Percentiles rank a stretch among this genome's conserved stretches.
These are phyloP conservation scores for Myanophis thanlyinensis DNA, from an alignment of 2,113 vertebrate species.

Conservation along the genomic window DNA sequence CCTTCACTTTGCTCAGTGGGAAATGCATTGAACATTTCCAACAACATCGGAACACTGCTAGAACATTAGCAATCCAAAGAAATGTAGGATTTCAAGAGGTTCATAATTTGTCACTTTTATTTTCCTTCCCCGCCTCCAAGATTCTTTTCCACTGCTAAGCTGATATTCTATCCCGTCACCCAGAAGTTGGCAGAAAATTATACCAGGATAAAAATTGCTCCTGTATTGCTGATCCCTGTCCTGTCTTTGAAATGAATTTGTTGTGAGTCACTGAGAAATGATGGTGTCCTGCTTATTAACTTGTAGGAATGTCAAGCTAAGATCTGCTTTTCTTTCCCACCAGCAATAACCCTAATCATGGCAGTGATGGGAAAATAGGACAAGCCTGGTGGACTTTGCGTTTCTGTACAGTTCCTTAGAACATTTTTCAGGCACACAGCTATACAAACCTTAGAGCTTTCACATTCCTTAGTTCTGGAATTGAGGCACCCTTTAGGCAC, in stretches of 20 bases:
- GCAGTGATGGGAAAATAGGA: neutral
- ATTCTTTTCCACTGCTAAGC: neutral
- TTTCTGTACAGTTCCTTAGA: neutral
- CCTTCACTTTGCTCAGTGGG: neutral
- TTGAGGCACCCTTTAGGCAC: neutral
- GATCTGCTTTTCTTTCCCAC: neutral
- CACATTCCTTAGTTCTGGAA: neutral
- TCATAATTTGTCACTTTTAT: neutral
- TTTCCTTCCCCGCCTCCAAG: neutral
- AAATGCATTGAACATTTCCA: too few relatives aligned
- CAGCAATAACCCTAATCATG: neutral
- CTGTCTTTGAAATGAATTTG: neutral
- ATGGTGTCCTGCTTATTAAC: neutral
- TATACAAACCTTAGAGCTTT: neutral
- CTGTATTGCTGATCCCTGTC: neutral
- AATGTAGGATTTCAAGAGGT: neutral
- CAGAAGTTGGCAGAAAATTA: neutral
- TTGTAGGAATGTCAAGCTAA: neutral
- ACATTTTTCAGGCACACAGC: neutral
- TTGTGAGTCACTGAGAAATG: neutral
- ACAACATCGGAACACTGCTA: neutral
- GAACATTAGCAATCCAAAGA: neutral
- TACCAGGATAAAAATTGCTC: neutral
- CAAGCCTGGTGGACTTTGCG: neutral
- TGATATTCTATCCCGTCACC: neutral